phyloP scores from a whole-genome alignment of 2,888 invertebrate genomes.

The Machimus atricapillus region DNA sequence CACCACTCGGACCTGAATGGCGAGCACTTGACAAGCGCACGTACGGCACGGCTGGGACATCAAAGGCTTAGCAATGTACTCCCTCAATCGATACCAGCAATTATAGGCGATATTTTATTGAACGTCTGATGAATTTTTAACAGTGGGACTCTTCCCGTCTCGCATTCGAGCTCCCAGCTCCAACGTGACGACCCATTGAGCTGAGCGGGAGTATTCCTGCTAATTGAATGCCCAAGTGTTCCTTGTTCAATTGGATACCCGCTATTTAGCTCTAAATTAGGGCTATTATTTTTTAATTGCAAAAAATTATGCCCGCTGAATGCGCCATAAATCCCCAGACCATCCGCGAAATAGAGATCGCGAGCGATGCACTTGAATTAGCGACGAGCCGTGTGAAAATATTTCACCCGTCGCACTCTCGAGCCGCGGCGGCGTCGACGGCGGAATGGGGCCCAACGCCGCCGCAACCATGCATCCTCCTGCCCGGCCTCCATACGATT shows the following conservation, averaged over 20 bases:
- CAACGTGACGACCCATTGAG: constrained; percentile 33
- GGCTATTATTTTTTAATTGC: constrained; percentile 23
- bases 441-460: not conserved
- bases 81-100: constrained; percentile 52
- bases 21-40: constrained; percentile 15
- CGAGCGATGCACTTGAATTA: not conserved
- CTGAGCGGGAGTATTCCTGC: constrained; percentile 48
- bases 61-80: constrained; percentile 41
- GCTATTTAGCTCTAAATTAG: constrained; percentile 46
- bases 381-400: constrained; percentile 17
- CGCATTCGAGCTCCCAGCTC: not conserved
- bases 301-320: not conserved
- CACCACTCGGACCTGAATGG: not conserved
- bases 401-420: not conserved
- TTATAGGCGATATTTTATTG: constrained; percentile 53
- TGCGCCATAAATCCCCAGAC: not conserved
- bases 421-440: not conserved
- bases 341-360: not conserved
- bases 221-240: constrained; percentile 52
- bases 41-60: constrained; percentile 16
- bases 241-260: constrained; percentile 51
- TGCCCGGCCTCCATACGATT: not conserved
- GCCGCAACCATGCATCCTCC: not conserved
- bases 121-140: constrained; percentile 53
- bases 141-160: constrained; percentile 45